phyloP scores from a whole-genome alignment of 2,888 invertebrate genomes.

The Meloe dianella region DNA sequence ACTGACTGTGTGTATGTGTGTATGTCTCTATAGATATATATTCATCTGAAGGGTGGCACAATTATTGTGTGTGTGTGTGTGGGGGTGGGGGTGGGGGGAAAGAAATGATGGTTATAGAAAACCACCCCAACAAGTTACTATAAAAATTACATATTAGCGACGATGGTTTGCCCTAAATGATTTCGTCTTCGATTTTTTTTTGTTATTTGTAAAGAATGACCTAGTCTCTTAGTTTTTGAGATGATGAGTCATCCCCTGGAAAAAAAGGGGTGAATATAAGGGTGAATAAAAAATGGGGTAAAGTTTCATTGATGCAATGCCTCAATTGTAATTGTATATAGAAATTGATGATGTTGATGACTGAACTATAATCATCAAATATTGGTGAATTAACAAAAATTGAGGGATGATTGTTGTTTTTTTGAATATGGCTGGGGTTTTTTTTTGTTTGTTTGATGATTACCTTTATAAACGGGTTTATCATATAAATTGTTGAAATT shows the following conservation, averaged over 20 bases:
- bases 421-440: not conserved
- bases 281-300: conserved; percentile 10
- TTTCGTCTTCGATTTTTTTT: conserved; percentile 1
- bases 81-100: too few relatives aligned
- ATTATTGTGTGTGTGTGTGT: too few relatives aligned
- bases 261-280: conserved; percentile 25
- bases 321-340: conserved; percentile 7
- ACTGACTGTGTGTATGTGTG: conserved; percentile 11
- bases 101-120: not conserved
- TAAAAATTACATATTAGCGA: conserved; percentile 17
- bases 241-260: conserved; percentile 20
- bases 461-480: too few relatives aligned
- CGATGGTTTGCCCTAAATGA: not conserved
- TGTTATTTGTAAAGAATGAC: conserved; percentile 42
- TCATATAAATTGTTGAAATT: too few relatives aligned
- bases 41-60: not conserved
- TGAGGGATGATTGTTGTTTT: conserved; percentile 7
- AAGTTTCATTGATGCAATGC: not conserved
- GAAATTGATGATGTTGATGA: conserved; percentile 9
- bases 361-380: not conserved
- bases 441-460: too few relatives aligned
- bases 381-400: not conserved
- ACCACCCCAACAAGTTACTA: conserved; percentile 8
- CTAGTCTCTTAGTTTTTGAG: conserved; percentile 45
- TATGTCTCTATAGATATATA: not conserved